phyloP scores from a whole-genome alignment of 2,888 invertebrate species.

The Spodoptera exigua region DNA sequence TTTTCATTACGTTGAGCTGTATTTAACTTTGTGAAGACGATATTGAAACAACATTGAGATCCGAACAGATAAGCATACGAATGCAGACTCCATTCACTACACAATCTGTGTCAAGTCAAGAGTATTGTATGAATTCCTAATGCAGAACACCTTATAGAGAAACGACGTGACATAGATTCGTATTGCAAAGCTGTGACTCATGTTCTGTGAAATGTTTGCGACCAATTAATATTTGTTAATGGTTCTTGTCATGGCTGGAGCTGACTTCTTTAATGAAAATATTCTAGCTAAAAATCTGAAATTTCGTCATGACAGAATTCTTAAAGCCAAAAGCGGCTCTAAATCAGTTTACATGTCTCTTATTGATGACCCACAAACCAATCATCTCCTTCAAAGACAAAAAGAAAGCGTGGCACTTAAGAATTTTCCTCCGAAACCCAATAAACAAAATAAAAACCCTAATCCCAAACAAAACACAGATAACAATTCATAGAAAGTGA shows the following conservation, averaged over 20 bases:
- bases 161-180: constrained; percentile 61
- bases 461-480: not conserved
- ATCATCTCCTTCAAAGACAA: too few relatives aligned
- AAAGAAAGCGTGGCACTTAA: too few relatives aligned
- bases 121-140: constrained; percentile 57
- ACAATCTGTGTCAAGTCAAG: constrained; percentile 16
- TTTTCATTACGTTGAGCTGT: too few relatives aligned
- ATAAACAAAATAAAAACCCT: not conserved
- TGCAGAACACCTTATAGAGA: constrained; percentile 55
- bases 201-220: constrained; percentile 47
- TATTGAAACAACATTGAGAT: not conserved
- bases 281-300: not conserved
- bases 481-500: constrained; percentile 4
- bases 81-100: constrained; percentile 15
- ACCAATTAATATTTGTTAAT: constrained; percentile 54
- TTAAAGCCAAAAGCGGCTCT: too few relatives aligned
- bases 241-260: constrained; percentile 13
- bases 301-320: too few relatives aligned
- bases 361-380: too few relatives aligned
- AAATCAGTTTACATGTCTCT: too few relatives aligned
- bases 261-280: constrained; percentile 1
- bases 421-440: too few relatives aligned
- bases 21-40: too few relatives aligned
- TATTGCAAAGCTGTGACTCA: constrained; percentile 55
- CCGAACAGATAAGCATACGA: not conserved